Conservation (phyloP, 2,888 invertebrate species). For the Tinea trinotella region DNA sequence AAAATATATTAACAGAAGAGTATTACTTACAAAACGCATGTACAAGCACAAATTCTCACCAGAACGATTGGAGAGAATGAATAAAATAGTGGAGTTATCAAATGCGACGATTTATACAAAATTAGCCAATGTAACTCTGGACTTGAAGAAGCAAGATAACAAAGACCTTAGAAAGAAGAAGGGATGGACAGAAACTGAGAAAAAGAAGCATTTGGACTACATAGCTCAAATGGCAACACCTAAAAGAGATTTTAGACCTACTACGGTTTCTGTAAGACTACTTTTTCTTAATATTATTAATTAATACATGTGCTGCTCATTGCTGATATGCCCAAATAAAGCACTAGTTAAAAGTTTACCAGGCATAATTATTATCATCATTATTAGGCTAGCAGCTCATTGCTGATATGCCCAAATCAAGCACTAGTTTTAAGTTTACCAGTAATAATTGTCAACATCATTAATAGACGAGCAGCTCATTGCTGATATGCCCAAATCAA, state of each 20-base stretch:
- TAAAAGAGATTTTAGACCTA: slow-evolving; percentile 34
- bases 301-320: too few species aligned
- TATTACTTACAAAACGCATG: slow-evolving; percentile 39
- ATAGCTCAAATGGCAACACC: slow-evolving; percentile 48
- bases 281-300: neutral
- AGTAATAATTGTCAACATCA: too few species aligned
- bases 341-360: too few species aligned
- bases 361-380: too few species aligned
- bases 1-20: too few species aligned
- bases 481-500: too few species aligned
- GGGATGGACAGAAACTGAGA: slow-evolving; percentile 52
- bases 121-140: slow-evolving; percentile 47
- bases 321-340: too few species aligned
- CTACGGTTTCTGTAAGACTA: slow-evolving; percentile 21
- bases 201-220: slow-evolving; percentile 64
- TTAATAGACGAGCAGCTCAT: too few species aligned
- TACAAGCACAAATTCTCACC: slow-evolving; percentile 42
- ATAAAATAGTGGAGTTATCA: slow-evolving; percentile 49
- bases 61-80: slow-evolving; percentile 44
- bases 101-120: slow-evolving; percentile 53
- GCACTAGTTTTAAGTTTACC: too few species aligned
- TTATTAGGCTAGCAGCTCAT: too few species aligned
- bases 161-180: slow-evolving; percentile 47
- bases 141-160: slow-evolving; percentile 41
- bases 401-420: too few species aligned